Base-by-base conservation (phyloP, 2,113 vertebrate genomes). In the Oncorhynchus keta region DNA sequence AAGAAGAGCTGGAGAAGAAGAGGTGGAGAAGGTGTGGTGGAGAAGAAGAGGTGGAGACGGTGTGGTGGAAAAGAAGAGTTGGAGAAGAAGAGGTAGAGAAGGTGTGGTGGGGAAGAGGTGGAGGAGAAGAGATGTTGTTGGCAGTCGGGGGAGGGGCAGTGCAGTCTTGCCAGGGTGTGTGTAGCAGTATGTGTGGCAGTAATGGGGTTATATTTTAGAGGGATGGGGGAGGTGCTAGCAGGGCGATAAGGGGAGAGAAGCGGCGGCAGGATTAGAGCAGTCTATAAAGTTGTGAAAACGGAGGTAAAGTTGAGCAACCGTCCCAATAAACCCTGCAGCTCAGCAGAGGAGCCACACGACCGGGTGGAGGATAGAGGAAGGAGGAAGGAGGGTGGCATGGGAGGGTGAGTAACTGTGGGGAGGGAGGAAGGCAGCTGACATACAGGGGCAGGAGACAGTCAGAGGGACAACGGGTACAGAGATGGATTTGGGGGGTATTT, bases 381-480 rank as follows among this genome's bases (percentile, higher is more conserved):
- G 49, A 22, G 18, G 59, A 8, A 35, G 35, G 35, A 35, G 35
- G 35, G 35, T 35, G 35, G 35, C 35, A 35, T 35, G 57, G 16
- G 57, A 18, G 57, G 20, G 57, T 5, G 59, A 4, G 12, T 16
- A 16, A 24, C 11, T 12, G 16, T 24, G 30, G 4, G 30, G 66
- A 68, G 22, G 39, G 26, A 20, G 5, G 26, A n/a, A n/a, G 57
- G 16, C 57, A 18, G 57, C 57, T 61, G 57, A 61, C 57, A 51
- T 14, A 51, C 35, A 28, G 72, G n/a, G 20, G 62, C 72, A 57
- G 70, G 35, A 49, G 45, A 24, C 20, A 12, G 45, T 13, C n/a
- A 26, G 7, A 45, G 16, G 18, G 6, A 62, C 59, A 20, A 73
- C 74, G 71, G 68, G 66, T 45, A 79, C 70, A 48, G 75, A 80